Evolutionary conservation across 2,888 invertebrate genomes (phyloP).

Genomic region (Phanerotoma sp.): DNA sequence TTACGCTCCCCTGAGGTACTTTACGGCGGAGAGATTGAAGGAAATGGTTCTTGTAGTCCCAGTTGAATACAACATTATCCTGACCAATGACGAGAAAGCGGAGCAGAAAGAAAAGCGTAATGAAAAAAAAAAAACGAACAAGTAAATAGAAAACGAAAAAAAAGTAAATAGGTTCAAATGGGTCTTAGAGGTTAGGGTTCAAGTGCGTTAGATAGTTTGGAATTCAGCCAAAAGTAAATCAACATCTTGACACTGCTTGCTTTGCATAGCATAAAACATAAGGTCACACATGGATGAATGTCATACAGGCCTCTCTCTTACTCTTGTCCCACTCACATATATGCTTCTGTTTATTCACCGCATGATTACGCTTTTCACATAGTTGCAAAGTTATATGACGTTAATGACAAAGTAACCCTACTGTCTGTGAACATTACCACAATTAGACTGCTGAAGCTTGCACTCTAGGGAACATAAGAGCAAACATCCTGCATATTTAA

Average conservation of each 20-base stretch:
- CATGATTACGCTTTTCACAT: conserved; percentile 35
- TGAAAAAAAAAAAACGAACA: not conserved
- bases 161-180: not conserved
- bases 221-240: not conserved
- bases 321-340: not conserved
- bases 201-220: not conserved
- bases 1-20: conserved; percentile 1
- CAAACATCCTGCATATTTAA: conserved; percentile 51
- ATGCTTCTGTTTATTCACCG: conserved; percentile 21
- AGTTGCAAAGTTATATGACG: conserved; percentile 29
- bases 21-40: conserved; percentile 16
- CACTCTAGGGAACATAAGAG: conserved; percentile 37
- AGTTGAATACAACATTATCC: not conserved
- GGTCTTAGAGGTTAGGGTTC: not conserved
- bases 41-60: conserved; percentile 13
- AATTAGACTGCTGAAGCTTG: conserved; percentile 47
- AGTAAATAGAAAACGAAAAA: not conserved
- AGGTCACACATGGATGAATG: not conserved
- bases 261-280: not conserved
- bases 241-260: not conserved
- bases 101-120: not conserved
- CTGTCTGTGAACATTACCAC: conserved; percentile 47
- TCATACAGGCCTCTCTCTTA: not conserved
- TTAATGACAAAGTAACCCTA: conserved; percentile 35
- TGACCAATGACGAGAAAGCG: not conserved